These are phyloP conservation scores for Brachionus rotundiformis DNA, from an alignment of 1,140 invertebrate species.

Conservation along the genomic window DNA sequence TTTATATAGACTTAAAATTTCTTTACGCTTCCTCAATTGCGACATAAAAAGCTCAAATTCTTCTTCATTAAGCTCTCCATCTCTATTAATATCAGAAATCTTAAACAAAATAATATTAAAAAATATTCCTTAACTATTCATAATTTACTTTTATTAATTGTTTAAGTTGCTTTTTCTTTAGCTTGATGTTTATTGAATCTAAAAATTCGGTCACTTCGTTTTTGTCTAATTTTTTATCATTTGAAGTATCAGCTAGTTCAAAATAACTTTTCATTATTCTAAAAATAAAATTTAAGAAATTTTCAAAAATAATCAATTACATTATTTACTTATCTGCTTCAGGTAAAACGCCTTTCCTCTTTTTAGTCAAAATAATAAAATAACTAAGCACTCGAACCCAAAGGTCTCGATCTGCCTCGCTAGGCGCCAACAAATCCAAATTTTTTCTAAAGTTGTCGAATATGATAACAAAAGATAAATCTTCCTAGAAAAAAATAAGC, in stretches of 20 bases:
- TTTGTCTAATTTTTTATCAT: slow-evolving; percentile 24
- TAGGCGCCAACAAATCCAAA: slow-evolving; percentile 40
- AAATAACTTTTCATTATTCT: slow-evolving; percentile 49
- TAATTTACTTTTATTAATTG: slow-evolving; percentile 1
- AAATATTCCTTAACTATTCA: background rate
- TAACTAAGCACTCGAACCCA: slow-evolving; percentile 46
- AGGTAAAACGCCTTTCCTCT: slow-evolving; percentile 47
- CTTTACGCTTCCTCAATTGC: background rate
- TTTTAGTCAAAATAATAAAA: slow-evolving; percentile 48
- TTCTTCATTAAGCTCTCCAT: background rate
- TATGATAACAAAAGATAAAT: slow-evolving; percentile 42
- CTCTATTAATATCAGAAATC: slow-evolving; percentile 34
- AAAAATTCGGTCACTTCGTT: slow-evolving; percentile 38
- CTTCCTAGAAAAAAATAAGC: slow-evolving; percentile 1
- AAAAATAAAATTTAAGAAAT: background rate
- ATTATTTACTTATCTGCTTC: slow-evolving; percentile 35
- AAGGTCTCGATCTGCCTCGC: background rate
- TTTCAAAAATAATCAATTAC: background rate
- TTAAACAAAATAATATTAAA: background rate
- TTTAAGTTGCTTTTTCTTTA: slow-evolving; percentile 27
- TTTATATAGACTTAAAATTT: slow-evolving; percentile 36
- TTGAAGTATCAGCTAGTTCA: slow-evolving; percentile 30
- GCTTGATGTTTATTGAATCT: slow-evolving; percentile 25
- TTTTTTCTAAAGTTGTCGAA: slow-evolving; percentile 40
- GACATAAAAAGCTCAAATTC: slow-evolving; percentile 38